Base-by-base conservation (phyloP, 2,113 vertebrate genomes). In the Hippocampus barbouri region DNA sequence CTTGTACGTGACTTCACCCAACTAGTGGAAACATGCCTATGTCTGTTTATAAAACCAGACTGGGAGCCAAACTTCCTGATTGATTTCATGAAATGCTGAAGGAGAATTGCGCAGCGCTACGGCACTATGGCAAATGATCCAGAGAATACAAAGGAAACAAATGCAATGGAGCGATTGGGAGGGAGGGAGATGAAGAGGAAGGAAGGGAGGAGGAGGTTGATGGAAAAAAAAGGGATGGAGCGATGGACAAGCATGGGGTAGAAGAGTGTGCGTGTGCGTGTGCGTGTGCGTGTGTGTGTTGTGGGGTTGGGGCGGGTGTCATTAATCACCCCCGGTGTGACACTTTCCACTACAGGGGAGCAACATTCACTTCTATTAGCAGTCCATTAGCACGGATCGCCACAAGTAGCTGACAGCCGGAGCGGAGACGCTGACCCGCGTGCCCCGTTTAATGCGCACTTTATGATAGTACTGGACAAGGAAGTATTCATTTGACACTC, bases 301-400 rank as follows among this genome's bases (percentile, higher is more conserved):
- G 74, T 76, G 83, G 83, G 80, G 89, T 2, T 23, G 12, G 57
- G 12, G 57, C 8, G n/a, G 80, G 79, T 71, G 83, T 89, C 89
- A 93, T 94, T 92, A 93, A 94, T 94, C 38, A 81, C 89, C 79
- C 89, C 80, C 80, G 66, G 75, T 91, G 91, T 92, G 88, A 68
- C 30, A 79, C 79, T 80, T 74, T 84, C 75, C 80, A 91, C 86
- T 80, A 86, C 75, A 83, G 70, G 88, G 80, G 86, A 89, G 92
- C 89, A 87, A 85, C 83, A 85, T 82, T 87, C 80, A 83, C 82
- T 85, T 88, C 90, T 92, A 89, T 94, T 94, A 93, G 80, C 90
- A 79, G 74, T 90, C 93, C 94, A 93, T 95, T 95, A 95, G 93
- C 77, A 77, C 85, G 89, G 87, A 76, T 77, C 83, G 15, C 86